Conservation (phyloP, 2,797 vertebrate genomes). For the Epinephelus coioides region DNA sequence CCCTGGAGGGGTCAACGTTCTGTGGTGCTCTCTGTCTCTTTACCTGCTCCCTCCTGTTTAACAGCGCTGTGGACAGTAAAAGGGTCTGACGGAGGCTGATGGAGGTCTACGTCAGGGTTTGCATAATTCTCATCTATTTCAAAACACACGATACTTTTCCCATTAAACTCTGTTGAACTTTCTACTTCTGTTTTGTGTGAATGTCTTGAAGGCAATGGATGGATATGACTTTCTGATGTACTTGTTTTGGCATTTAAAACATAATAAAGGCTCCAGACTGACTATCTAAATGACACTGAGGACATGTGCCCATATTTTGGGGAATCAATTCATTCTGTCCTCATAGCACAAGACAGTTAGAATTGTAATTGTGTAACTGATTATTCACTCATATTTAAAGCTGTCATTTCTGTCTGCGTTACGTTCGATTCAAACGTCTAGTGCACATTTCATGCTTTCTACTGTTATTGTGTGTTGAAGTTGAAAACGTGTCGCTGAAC, state of each 20-base stretch:
- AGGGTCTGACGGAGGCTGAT: background rate
- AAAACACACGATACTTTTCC: background rate
- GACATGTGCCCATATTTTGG: background rate
- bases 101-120: background rate
- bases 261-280: background rate
- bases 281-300: background rate
- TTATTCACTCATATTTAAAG: background rate
- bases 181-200: background rate
- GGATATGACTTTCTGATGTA: background rate
- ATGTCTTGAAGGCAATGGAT: background rate
- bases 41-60: constrained; percentile 15
- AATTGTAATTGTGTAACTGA: background rate
- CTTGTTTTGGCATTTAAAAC: background rate
- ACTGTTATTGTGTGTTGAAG: background rate
- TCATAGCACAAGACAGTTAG: background rate
- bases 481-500: background rate
- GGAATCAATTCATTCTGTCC: background rate
- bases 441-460: background rate
- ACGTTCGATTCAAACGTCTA: background rate
- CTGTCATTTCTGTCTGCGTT: background rate
- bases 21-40: background rate
- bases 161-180: background rate
- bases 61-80: background rate
- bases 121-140: background rate
- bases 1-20: constrained; percentile 1